Percentiles rank a stretch among this genome's conserved stretches.
phyloP scores from a whole-genome alignment of 1,140 invertebrate species.

The Lasioglossum albipes region DNA sequence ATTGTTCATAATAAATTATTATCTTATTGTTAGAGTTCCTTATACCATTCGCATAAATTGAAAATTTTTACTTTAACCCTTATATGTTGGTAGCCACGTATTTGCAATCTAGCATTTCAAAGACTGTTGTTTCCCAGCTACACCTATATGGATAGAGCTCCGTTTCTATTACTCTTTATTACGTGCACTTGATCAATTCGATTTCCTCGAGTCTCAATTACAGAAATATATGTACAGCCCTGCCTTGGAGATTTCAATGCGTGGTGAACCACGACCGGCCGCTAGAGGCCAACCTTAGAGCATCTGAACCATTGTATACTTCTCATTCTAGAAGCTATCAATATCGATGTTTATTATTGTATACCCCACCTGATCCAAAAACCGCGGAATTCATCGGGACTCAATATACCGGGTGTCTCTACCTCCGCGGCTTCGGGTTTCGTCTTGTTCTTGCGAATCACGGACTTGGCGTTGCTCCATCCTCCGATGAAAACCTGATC shows the following conservation, averaged over 20 bases:
- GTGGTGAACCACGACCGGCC: not conserved
- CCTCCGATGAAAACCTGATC: conserved; percentile 88
- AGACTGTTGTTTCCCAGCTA: no score
- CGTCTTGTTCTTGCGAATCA: conserved; percentile 87
- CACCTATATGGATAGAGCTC: no score
- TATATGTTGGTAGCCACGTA: no score
- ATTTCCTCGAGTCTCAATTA: not conserved
- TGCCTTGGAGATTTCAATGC: not conserved
- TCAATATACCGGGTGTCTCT: conserved; percentile 86
- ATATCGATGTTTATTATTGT: not conserved
- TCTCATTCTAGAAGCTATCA: not conserved
- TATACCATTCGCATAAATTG: no score
- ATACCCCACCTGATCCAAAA: conserved; percentile 86
- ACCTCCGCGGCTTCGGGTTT: conserved; percentile 89
- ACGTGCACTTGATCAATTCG: no score
- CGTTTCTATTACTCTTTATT: no score
- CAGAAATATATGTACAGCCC: not conserved
- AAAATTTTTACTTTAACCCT: no score
- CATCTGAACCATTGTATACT: not conserved
- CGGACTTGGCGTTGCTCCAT: conserved; percentile 91
- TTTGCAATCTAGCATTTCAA: no score
- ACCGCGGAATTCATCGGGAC: conserved; percentile 85
- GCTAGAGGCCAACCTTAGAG: not conserved
- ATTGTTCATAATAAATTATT: no score
- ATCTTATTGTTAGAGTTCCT: no score